Evolutionary conservation across 1,140 invertebrate species (phyloP), one percentile per base, ranked within the genome.

Genomic region (Drosophila nannoptera): DNA sequence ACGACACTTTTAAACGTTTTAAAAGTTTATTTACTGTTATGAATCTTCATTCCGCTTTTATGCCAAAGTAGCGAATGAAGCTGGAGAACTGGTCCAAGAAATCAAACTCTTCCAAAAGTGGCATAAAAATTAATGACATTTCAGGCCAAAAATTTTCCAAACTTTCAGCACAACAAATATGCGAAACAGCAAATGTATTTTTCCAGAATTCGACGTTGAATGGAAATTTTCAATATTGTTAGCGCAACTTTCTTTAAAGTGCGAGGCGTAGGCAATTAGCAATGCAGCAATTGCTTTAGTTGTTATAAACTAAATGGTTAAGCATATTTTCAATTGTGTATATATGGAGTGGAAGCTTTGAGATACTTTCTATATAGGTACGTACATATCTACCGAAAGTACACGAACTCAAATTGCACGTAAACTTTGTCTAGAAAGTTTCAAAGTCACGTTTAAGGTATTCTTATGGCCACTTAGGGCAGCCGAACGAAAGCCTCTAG

Each of bases 11-110:
- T 61, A 22, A 11, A 61, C 22, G 62, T 62, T 54, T 61, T 48
- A 54, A 68, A 68, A 61, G 49, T 68, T 68, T 46, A 68, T 68
- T 68, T 68, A 68, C 49, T 62, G 58, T 43, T 62, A 62, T 68
- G 52, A 68, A 68, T 48, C 62, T 43, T 8, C 58, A 68, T 68
- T 68, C 50, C 35, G 22, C n/a, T 56, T 31, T 31, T 32, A 42
- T 32, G 61, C 65, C 32, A 46, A 38, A 33, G 11, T 33, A 49
- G 56, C 38, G 48, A 53, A 53, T 46, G 64, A 22, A 42, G 29
- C 38, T 45, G 22, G 22, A 22, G 22, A 58, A 60, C 55, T 67
- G 55, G 38, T 29, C 22, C 38, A 43, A 14, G 38, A 43, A 48
- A 49, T 62, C 49, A n/a, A 55, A 68, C 56, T 61, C 22, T 54